phyloP scores from a whole-genome alignment of 1,140 invertebrate species.

The Pseudomyrmex gracilis region DNA sequence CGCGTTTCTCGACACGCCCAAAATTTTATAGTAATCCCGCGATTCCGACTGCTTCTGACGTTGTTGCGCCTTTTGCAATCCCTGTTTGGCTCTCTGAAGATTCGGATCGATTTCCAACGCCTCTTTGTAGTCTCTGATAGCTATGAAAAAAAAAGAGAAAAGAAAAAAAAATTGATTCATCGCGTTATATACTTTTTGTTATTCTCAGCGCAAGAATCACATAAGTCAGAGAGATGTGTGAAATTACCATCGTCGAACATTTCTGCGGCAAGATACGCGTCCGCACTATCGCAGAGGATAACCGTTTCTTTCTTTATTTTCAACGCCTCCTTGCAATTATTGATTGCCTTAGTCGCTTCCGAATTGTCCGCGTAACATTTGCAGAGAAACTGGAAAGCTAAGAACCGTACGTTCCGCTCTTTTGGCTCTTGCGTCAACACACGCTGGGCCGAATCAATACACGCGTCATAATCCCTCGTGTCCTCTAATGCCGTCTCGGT shows the following conservation, averaged over 20 bases:
- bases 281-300: conserved; percentile 95
- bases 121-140: conserved; percentile 94
- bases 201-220: neutral
- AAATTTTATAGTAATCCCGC: conserved; percentile 99
- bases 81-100: conserved; percentile 94
- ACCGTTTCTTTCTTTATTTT: conserved; percentile 91
- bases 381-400: conserved; percentile 91
- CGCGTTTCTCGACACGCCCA: conserved; percentile 94
- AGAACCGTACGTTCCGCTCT: conserved; percentile 90
- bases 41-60: conserved; percentile 97
- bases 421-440: conserved; percentile 90
- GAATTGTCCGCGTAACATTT: conserved; percentile 87
- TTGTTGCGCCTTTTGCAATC: conserved; percentile 95
- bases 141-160: conserved; percentile 84
- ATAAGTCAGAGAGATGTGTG: neutral
- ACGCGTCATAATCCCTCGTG: conserved; percentile 90
- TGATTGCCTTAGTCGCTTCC: conserved; percentile 88
- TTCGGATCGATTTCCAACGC: conserved; percentile 95
- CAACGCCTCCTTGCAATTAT: conserved; percentile 93
- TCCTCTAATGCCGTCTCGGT: conserved; percentile 89
- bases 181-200: neutral
- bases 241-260: conserved; percentile 95
- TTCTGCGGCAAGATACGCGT: conserved; percentile 95
- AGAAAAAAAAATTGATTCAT: conserved; percentile 1
- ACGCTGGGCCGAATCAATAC: conserved; percentile 90